phyloP scores from a whole-genome alignment of 2,113 vertebrate genomes.

The Prietella phreatophila region DNA sequence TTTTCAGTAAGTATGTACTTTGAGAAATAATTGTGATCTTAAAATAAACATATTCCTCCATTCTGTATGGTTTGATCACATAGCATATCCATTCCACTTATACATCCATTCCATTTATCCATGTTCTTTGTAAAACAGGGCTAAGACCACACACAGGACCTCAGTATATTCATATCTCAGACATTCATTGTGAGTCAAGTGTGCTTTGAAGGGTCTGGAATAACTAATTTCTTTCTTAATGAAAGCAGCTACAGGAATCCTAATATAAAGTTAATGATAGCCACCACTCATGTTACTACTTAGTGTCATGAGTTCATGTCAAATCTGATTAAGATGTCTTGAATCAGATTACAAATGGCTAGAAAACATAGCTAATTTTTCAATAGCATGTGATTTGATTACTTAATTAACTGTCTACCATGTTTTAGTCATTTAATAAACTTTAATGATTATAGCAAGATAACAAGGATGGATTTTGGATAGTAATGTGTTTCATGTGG shows the following conservation, averaged over 20 bases:
- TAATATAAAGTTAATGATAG: slow-evolving; percentile 27
- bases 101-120: not conserved
- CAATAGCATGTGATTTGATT: not conserved
- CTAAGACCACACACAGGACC: not conserved
- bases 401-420: not conserved
- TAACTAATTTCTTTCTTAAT: slow-evolving; percentile 7
- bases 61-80: not conserved
- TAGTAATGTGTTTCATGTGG: not conserved
- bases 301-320: not conserved
- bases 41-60: not conserved
- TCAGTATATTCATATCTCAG: not conserved
- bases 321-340: not conserved
- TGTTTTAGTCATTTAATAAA: not conserved
- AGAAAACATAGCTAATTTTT: too few species aligned
- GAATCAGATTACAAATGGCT: too few species aligned
- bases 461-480: not conserved
- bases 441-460: not conserved
- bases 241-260: slow-evolving; percentile 1
- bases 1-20: not conserved
- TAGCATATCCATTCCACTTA: not conserved
- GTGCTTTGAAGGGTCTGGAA: not conserved
- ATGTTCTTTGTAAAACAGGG: not conserved
- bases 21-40: not conserved
- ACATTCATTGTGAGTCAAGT: not conserved
- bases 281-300: not conserved